These are phyloP conservation scores for Brachionus angularis DNA, from an alignment of 1,140 invertebrate species.

Conservation along the genomic window DNA sequence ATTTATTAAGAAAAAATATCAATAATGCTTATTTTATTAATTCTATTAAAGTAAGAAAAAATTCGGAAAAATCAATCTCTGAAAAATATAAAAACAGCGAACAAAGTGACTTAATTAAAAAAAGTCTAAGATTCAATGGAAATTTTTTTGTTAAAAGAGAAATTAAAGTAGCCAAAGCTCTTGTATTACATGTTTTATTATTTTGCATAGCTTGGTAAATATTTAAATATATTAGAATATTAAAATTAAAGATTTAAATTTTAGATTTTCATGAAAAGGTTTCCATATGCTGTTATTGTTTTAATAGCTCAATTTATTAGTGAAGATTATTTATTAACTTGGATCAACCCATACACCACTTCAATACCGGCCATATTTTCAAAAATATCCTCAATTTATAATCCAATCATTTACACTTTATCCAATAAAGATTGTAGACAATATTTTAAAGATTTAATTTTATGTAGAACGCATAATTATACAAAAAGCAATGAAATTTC, in stretches of 20 bases:
- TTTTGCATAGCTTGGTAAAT: slow-evolving; percentile 41
- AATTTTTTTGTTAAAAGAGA: slow-evolving; percentile 27
- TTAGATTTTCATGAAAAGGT: too few relatives aligned
- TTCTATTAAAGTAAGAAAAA: not conserved
- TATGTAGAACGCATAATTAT: too few relatives aligned
- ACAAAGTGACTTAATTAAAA: too few relatives aligned
- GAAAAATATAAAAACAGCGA: too few relatives aligned
- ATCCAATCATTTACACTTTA: slow-evolving; percentile 39
- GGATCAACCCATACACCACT: slow-evolving; percentile 1
- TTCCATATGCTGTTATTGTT: slow-evolving; percentile 23
- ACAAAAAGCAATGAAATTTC: too few relatives aligned
- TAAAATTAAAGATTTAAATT: too few relatives aligned
- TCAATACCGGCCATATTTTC: slow-evolving; percentile 31
- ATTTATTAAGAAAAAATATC: slow-evolving; percentile 5
- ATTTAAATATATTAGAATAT: too few relatives aligned
- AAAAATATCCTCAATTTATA: slow-evolving; percentile 38
- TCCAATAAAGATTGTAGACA: slow-evolving; percentile 26
- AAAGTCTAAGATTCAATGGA: too few relatives aligned
- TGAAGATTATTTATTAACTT: not conserved
- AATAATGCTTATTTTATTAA: too few relatives aligned
- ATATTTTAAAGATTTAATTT: slow-evolving; percentile 25
- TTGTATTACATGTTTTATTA: not conserved
- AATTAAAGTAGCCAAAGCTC: slow-evolving; percentile 26
- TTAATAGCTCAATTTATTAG: not conserved
- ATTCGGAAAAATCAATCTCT: too few relatives aligned